Evolutionary conservation across 2,113 vertebrate species (phyloP).

Genomic region (Datnioides undecimradiatus): DNA sequence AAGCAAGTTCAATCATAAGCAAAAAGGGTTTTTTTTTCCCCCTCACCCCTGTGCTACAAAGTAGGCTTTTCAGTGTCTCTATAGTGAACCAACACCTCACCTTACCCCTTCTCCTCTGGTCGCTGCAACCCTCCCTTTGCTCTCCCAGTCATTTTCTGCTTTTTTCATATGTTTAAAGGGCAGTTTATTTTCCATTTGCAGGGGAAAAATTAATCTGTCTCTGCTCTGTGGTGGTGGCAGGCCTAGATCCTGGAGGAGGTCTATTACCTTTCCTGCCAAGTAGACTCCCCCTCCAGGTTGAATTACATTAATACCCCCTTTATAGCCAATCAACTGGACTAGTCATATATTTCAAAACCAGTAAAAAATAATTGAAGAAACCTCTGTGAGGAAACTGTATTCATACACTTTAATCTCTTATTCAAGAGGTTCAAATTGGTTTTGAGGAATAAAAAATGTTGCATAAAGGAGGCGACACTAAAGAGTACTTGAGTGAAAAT

Average conservation of each 20-base stretch:
- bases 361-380: conserved; percentile 71
- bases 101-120: conserved; percentile 48
- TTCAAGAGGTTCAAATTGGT: conserved; percentile 67
- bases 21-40: conserved; percentile 78
- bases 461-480: conserved; percentile 45
- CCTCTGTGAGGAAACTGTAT: conserved; percentile 67
- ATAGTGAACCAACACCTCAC: conserved; percentile 65
- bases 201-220: conserved; percentile 71
- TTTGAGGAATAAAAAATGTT: conserved; percentile 57
- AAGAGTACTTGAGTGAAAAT: conserved; percentile 50
- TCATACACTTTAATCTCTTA: conserved; percentile 72
- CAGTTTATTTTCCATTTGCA: conserved; percentile 81
- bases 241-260: conserved; percentile 74
- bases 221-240: conserved; percentile 57
- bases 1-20: conserved; percentile 77
- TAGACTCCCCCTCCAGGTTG: conserved; percentile 75
- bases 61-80: conserved; percentile 75
- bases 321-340: conserved; percentile 77
- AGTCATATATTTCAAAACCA: conserved; percentile 71
- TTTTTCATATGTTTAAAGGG: conserved; percentile 78
- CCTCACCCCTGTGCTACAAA: conserved; percentile 67
- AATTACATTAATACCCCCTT: conserved; percentile 79
- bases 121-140: conserved; percentile 38
- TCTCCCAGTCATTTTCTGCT: conserved; percentile 62
- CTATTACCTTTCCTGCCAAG: conserved; percentile 80